Conservation (phyloP, 1,140 invertebrate genomes). For the Zaprionus ornatus region DNA sequence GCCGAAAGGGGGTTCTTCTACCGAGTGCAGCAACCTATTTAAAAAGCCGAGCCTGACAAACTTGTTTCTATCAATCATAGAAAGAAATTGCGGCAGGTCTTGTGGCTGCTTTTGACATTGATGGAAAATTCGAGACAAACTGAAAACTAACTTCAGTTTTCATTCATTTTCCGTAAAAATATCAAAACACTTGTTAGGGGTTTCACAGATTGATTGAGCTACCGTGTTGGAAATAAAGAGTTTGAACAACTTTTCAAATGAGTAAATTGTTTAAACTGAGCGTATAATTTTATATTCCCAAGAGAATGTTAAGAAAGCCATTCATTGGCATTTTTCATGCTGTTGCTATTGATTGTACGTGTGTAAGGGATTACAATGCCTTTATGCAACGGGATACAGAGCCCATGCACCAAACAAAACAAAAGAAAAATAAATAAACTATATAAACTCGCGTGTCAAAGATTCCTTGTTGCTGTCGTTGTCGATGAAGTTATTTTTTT, state of each 20-base stretch:
- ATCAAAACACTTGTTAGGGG: not conserved
- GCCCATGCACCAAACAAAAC: slow-evolving; percentile 17
- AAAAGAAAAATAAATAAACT: not conserved
- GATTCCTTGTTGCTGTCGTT: not conserved
- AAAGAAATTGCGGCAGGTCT: slow-evolving; percentile 29
- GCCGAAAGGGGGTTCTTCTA: slow-evolving; percentile 14
- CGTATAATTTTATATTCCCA: not conserved
- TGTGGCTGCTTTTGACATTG: slow-evolving; percentile 19
- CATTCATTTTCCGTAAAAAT: not conserved
- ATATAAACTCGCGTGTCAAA: not conserved
- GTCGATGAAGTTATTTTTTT: not conserved
- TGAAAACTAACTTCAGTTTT: not conserved
- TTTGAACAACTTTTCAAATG: not conserved
- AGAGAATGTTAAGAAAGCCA: not conserved
- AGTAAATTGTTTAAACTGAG: not conserved
- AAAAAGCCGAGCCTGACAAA: slow-evolving; percentile 37
- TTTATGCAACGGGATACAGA: slow-evolving; percentile 5
- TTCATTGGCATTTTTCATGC: slow-evolving; percentile 12
- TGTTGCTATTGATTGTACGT: slow-evolving; percentile 18
- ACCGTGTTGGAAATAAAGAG: not conserved
- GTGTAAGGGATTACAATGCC: not conserved
- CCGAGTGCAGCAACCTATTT: slow-evolving; percentile 6
- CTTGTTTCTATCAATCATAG: slow-evolving; percentile 53
- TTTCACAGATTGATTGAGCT: not conserved
- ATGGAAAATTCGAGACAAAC: slow-evolving; percentile 13